Base-by-base conservation (phyloP, 2,888 invertebrate species). In the Anarsia innoxiella region DNA sequence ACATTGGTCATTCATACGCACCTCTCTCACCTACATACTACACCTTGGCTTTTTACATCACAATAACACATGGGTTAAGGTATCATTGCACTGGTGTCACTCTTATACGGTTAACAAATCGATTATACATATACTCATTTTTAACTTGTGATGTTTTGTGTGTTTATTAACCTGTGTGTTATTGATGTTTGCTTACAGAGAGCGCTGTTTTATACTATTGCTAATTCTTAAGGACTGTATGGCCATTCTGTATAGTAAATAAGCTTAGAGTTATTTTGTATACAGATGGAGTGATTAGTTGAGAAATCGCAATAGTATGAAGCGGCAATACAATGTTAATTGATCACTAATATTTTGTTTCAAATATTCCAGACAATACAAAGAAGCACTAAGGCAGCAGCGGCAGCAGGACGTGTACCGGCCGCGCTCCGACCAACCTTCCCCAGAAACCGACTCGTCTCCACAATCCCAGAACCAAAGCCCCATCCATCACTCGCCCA, bases 321-420 rank as follows among this genome's bases (percentile, higher is more conserved):
- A n/a, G n/a, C n/a, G n/a, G n/a, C n/a, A n/a, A n/a, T n/a, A n/a
- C n/a, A n/a, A n/a, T n/a, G n/a, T n/a, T n/a, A n/a, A n/a, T n/a
- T n/a, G n/a, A n/a, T n/a, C n/a, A n/a, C n/a, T n/a, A n/a, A n/a
- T n/a, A n/a, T n/a, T n/a, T n/a, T n/a, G n/a, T 32, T 11, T 26
- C 11, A n/a, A 38, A 12, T 42, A 44, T 87, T 83, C 3, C 80
- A 89, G 94, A 78, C 94, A 95, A 86, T 95, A 94, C 84, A 95
- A 95, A 86, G 95, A 95, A 87, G 94, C 94, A 40, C 75, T 94
- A 66, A 91, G 92, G 72, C 93, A 93, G 59, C 95, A 95, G 73
- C 88, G 95, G 53, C 92, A 90, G 46, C 92, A 91, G 75, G 94
- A 93, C 66, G 89, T 93, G 41, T 93, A 93, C 72, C 86, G 90